Evolutionary conservation across 2,888 invertebrate genomes (phyloP), one percentile per base, ranked within the genome.

Genomic region (Apodemia zela): DNA sequence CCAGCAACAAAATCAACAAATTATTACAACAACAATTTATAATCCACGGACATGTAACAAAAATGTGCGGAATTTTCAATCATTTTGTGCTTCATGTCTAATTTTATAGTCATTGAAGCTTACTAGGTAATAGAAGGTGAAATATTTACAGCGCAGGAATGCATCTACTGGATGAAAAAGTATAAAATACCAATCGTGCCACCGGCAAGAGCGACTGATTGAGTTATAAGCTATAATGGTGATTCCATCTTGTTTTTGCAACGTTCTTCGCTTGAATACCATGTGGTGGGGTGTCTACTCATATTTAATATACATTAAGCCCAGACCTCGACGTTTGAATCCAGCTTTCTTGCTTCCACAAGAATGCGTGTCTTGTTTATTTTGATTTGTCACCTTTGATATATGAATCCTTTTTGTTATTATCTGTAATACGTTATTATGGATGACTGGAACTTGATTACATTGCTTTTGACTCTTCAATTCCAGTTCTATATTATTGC

Each of bases 171-270:
- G 80, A 76, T 83, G 80, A 85, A 88, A 87, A 89, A 88, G 82
- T 87, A 82, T 84, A 82, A 85, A 87, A 89, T 90, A 86, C 87
- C 87, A 81, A 81, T 80, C 82, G 77, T 72, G 78, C 77, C 75
- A 69, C 73, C 74, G 45, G 73, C 79, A 75, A 75, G 66, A 75
- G 69, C 75, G 69, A 75, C 81, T 89, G 89, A 89, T 90, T 89
- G 89, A 89, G 89, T 90, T 89, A 90, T 90, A 88, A 89, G 84
- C 85, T 86, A 87, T 87, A 88, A 89, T 87, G 85, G 85, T 85
- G 77, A 84, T 81, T 83, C 82, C 84, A 85, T 83, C 82, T 80
- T 77, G 87, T 89, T 89, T 88, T 89, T 89, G 86, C 82, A 75
- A 74, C 77, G 85, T 89, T 89, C 87, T 87, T 88, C 86, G 84